A percentile compares a stretch with the other conserved stretches of the same genome.
These are phyloP conservation scores for Ichneumon xanthorius DNA, from an alignment of 2,888 invertebrate genomes.

Conservation along the genomic window DNA sequence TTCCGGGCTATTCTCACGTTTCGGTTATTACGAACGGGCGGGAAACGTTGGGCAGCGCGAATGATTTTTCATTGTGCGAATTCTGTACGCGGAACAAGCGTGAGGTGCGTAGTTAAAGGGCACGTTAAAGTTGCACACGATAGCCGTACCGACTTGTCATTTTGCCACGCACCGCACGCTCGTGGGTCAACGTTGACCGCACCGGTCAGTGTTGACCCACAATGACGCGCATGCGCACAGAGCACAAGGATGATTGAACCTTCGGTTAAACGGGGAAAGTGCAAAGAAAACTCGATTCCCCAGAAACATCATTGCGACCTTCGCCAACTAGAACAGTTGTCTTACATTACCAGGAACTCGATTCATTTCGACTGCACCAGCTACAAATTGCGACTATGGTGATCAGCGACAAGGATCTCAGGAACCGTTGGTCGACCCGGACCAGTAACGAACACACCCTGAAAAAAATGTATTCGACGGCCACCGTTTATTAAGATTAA, in stretches of 20 bases:
- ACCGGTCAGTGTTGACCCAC: slow-evolving; percentile 27
- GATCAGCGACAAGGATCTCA: not conserved
- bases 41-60: slow-evolving; percentile 37
- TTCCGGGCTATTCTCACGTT: slow-evolving; percentile 22
- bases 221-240: not conserved
- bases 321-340: not conserved
- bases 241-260: slow-evolving; percentile 9
- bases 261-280: not conserved
- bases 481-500: no score
- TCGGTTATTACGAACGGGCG: slow-evolving; percentile 31
- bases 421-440: slow-evolving; percentile 42
- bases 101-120: not conserved
- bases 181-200: not conserved
- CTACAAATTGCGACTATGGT: slow-evolving; percentile 5
- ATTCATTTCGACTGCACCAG: not conserved
- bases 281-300: not conserved
- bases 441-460: not conserved
- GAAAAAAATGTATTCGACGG: no score
- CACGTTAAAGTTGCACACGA: no score
- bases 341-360: not conserved
- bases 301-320: not conserved
- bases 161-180: not conserved
- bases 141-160: no score
- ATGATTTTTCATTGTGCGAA: slow-evolving; percentile 61
- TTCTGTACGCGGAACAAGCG: slow-evolving; percentile 25